Evolutionary conservation across 2,113 vertebrate species (phyloP).

Genomic region (Dolichotis patagonum): DNA sequence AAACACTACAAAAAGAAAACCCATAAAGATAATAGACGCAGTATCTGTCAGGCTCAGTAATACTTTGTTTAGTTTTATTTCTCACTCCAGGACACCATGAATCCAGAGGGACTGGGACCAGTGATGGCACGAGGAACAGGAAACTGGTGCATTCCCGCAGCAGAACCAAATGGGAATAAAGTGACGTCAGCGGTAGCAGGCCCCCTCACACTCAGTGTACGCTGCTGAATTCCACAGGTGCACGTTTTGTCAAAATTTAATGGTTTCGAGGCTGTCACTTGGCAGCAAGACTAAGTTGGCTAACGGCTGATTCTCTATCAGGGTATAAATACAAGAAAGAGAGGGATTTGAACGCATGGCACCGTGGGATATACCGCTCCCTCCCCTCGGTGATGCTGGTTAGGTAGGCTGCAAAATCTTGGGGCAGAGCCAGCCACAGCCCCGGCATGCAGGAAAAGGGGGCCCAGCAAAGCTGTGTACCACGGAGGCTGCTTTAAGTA

Average conservation of each 20-base stretch:
- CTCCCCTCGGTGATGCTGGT: too few relatives aligned
- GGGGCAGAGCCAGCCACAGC: not conserved
- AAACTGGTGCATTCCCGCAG: slow-evolving; percentile 47
- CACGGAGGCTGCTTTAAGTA: not conserved
- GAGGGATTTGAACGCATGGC: slow-evolving; percentile 58
- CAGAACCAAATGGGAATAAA: slow-evolving; percentile 14
- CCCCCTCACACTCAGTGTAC: slow-evolving; percentile 17
- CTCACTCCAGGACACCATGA: slow-evolving; percentile 65
- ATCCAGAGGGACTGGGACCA: slow-evolving; percentile 14
- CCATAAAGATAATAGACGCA: slow-evolving; percentile 66
- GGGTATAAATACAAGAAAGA: slow-evolving; percentile 62
- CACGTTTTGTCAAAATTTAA: slow-evolving; percentile 69
- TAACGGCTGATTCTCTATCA: slow-evolving; percentile 48
- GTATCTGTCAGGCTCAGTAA: slow-evolving; percentile 55
- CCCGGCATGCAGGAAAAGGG: rapidly evolving
- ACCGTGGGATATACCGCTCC: too few relatives aligned
- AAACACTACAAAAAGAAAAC: slow-evolving; percentile 42
- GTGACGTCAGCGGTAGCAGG: not conserved
- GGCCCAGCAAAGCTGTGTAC: not conserved
- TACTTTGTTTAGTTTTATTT: slow-evolving; percentile 75
- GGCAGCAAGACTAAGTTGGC: slow-evolving; percentile 66
- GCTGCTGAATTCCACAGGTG: slow-evolving; percentile 57
- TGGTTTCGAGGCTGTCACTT: slow-evolving; percentile 72
- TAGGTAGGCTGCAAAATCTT: slow-evolving; percentile 44
- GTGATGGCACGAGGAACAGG: slow-evolving; percentile 49